Evolutionary conservation across 2,113 vertebrate genomes (phyloP).

Genomic region (Macquaria australasica): DNA sequence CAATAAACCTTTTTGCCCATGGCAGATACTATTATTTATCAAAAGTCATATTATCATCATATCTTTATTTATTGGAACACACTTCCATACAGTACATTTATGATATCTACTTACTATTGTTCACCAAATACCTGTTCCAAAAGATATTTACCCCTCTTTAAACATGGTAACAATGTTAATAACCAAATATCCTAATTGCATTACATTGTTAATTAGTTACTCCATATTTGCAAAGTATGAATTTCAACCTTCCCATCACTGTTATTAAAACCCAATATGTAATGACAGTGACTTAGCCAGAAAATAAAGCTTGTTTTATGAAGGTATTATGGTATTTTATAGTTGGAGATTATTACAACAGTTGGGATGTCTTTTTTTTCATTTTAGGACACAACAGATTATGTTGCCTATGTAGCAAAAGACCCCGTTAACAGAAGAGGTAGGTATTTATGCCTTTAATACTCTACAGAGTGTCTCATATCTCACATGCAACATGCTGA

Average conservation of each 20-base stretch:
- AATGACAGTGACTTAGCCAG: not conserved
- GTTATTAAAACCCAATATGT: not conserved
- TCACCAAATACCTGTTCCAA: not conserved
- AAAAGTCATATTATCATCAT: too few relatives aligned
- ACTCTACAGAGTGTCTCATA: not conserved
- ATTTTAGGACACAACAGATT: slow-evolving; percentile 95
- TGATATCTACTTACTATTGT: not conserved
- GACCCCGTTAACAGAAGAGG: slow-evolving; percentile 98
- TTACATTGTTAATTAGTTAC: not conserved
- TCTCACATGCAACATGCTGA: not conserved
- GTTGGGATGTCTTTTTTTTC: not conserved
- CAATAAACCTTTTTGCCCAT: not conserved
- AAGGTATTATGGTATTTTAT: not conserved
- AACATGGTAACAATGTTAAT: not conserved
- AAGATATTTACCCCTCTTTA: slow-evolving; percentile 1
- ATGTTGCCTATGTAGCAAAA: slow-evolving; percentile 97
- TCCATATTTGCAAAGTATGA: not conserved
- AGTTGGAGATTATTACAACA: not conserved
- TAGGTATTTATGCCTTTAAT: slow-evolving; percentile 71
- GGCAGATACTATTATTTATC: too few relatives aligned
- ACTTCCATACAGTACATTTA: too few relatives aligned
- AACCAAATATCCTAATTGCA: not conserved
- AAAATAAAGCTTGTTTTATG: not conserved
- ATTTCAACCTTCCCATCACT: not conserved
- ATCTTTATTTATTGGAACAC: not conserved